These are phyloP conservation scores for Alitta virens DNA, from an alignment of 2,888 invertebrate species.

Conservation along the genomic window DNA sequence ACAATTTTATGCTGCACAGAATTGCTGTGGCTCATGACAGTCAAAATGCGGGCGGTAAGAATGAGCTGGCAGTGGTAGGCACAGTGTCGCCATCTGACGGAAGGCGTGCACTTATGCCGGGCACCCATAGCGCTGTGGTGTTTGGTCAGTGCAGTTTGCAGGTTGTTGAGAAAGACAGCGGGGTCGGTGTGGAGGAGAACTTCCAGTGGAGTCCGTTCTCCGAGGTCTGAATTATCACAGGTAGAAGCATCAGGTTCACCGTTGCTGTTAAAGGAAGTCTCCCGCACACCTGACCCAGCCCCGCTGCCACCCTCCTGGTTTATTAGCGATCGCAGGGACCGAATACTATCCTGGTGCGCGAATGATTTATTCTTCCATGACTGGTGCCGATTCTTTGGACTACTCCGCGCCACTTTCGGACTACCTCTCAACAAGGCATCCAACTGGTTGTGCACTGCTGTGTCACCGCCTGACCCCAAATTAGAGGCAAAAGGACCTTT, in stretches of 20 bases:
- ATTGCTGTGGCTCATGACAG: constrained; percentile 64
- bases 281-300: not conserved
- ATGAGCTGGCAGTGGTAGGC: constrained; percentile 65
- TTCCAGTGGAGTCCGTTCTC: constrained; percentile 44
- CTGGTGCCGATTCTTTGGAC: constrained; percentile 8
- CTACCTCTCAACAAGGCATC: constrained; percentile 13
- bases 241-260: constrained; percentile 1
- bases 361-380: constrained; percentile 11
- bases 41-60: constrained; percentile 63
- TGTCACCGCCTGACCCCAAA: not conserved
- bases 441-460: constrained; percentile 13
- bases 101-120: constrained; percentile 65
- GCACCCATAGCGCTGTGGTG: constrained; percentile 65
- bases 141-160: constrained; percentile 65
- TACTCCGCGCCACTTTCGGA: constrained; percentile 8
- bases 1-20: constrained; percentile 62
- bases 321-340: constrained; percentile 11
- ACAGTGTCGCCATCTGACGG: constrained; percentile 64
- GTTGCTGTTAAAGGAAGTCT: constrained; percentile 6
- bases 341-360: constrained; percentile 19
- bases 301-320: constrained; percentile 1
- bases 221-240: not conserved
- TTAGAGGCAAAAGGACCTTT: not conserved
- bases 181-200: constrained; percentile 56
- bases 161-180: constrained; percentile 61